These are phyloP conservation scores for Ophiodon elongatus DNA, from an alignment of 2,113 vertebrate species.

Conservation along the genomic window DNA sequence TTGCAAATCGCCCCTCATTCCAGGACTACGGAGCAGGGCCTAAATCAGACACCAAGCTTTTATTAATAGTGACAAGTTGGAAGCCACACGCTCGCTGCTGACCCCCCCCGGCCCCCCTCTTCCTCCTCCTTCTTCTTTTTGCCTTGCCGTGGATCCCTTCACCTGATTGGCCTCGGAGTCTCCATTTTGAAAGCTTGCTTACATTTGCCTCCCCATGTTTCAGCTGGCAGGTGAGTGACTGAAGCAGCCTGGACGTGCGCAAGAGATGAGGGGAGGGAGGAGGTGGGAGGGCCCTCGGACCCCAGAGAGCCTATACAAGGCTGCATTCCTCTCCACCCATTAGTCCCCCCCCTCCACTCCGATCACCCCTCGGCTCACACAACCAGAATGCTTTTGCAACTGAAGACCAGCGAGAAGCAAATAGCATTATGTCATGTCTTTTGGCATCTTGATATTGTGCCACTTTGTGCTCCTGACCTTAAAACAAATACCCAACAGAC, in stretches of 20 bases:
- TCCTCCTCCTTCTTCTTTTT: constrained; percentile 34
- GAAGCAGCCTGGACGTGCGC: constrained; percentile 81
- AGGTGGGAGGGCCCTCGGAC: constrained; percentile 51
- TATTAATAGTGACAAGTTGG: constrained; percentile 80
- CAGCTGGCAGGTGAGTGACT: constrained; percentile 84
- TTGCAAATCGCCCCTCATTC: constrained; percentile 72
- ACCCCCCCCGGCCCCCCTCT: too few relatives aligned
- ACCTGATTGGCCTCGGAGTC: constrained; percentile 53
- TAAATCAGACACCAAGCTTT: constrained; percentile 76
- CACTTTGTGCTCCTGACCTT: constrained; percentile 48
- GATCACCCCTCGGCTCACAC: constrained; percentile 37
- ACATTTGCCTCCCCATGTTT: constrained; percentile 73
- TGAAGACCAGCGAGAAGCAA: constrained; percentile 48
- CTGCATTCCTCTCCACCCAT: constrained; percentile 80
- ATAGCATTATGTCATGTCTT: constrained; percentile 64
- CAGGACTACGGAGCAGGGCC: constrained; percentile 57
- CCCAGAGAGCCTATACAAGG: constrained; percentile 77
- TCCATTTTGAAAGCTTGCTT: constrained; percentile 76
- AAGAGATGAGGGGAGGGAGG: constrained; percentile 61
- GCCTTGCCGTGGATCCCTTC: constrained; percentile 14
- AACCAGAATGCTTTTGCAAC: constrained; percentile 61
- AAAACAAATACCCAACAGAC: constrained; percentile 28
- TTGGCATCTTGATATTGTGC: constrained; percentile 45
- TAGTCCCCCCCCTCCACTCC: constrained; percentile 13
- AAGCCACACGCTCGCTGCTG: constrained; percentile 60